A percentile compares a stretch with the other conserved stretches of the same genome.
Evolutionary conservation across 2,797 vertebrate genomes (phyloP).

Genomic region (Steatocranus sp.): DNA sequence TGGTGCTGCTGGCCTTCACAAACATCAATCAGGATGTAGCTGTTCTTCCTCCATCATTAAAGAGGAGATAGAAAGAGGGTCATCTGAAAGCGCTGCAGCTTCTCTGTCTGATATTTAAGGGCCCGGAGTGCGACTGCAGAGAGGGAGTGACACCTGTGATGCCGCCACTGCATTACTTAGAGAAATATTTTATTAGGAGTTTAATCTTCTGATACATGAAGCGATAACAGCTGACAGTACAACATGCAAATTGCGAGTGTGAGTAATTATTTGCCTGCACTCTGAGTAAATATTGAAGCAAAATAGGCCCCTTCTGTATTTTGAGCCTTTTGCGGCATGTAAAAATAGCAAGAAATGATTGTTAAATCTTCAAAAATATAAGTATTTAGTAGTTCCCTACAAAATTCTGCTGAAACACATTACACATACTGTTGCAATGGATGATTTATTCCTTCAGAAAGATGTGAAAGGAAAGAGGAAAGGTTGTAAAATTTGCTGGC

Average conservation of each 20-base stretch:
- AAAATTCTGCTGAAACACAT: neutral
- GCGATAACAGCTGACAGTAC: neutral
- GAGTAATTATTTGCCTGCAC: neutral
- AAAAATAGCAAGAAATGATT: neutral
- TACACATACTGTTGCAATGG: neutral
- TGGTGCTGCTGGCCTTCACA: constrained; percentile 49
- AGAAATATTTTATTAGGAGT: neutral
- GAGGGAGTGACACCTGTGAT: constrained; percentile 30
- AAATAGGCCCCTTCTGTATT: neutral
- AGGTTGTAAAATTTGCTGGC: neutral
- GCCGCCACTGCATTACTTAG: neutral
- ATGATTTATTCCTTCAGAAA: neutral
- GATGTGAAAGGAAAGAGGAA: neutral
- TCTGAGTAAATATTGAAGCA: neutral
- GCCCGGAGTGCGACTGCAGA: neutral
- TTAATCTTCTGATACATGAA: constrained; percentile 7
- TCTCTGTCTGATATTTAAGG: neutral
- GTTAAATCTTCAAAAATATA: neutral
- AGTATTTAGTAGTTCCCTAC: neutral
- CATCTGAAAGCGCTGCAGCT: neutral
- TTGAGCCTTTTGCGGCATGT: neutral
- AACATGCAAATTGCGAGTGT: neutral
- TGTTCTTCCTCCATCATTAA: constrained; percentile 43
- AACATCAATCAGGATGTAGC: constrained; percentile 50
- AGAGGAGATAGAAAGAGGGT: constrained; percentile 27